Conservation (phyloP, 2,113 vertebrate species). For the Tachycineta bicolor region DNA sequence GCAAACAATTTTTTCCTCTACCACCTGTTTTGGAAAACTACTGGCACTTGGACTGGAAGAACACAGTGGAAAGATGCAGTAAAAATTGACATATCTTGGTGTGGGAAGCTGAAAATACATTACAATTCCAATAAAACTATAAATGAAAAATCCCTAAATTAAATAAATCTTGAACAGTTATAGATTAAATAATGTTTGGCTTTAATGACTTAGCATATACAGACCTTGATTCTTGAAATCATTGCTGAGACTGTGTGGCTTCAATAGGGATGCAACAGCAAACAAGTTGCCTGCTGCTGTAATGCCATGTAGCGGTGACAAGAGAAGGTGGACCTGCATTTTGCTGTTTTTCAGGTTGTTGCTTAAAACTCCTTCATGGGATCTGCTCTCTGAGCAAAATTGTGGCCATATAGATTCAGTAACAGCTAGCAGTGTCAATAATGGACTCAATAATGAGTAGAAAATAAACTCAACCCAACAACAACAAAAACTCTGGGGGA, state of each 20-base stretch:
- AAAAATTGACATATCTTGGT: constrained; percentile 80
- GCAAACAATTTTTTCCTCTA: not conserved
- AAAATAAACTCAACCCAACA: not conserved
- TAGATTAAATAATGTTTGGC: constrained; percentile 80
- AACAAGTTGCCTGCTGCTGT: not conserved
- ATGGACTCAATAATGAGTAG: not conserved
- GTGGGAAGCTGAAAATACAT: constrained; percentile 73
- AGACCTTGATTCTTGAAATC: constrained; percentile 56
- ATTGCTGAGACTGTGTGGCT: constrained; percentile 35
- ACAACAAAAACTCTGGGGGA: not conserved
- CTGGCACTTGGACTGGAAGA: constrained; percentile 71
- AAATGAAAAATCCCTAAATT: constrained; percentile 79
- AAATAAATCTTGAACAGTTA: constrained; percentile 82
- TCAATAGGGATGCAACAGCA: constrained; percentile 35
- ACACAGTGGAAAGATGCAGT: constrained; percentile 77
- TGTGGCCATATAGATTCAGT: not conserved
- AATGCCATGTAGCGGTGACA: fast-evolving
- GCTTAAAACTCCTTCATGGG: not conserved
- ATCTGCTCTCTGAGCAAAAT: not conserved
- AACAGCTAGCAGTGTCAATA: constrained; percentile 3
- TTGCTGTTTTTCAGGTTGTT: not conserved
- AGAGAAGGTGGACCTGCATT: not conserved
- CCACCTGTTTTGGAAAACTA: constrained; percentile 63
- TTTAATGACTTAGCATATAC: constrained; percentile 76
- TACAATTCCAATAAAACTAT: constrained; percentile 79